A percentile compares a stretch with the other conserved stretches of the same genome.
Evolutionary conservation across 30 jellyfish, hydroid and myxozoan genomes (phyloP).

Genomic region (Phacellophora camtschatica): DNA sequence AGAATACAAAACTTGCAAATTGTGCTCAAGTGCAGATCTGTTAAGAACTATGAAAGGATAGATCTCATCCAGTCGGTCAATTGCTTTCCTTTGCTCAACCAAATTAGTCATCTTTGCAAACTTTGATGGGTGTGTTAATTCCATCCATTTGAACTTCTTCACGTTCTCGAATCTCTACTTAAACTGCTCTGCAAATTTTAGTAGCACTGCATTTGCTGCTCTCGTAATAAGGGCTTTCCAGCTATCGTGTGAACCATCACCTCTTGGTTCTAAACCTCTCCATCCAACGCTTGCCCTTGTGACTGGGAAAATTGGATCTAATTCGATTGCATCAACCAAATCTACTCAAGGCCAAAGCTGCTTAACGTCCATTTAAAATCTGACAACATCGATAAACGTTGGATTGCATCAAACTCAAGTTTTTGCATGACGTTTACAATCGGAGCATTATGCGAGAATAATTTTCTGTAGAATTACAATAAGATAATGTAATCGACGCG

Average conservation of each 20-base stretch:
- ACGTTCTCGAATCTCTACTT: background rate
- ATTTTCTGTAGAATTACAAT: slow-evolving; percentile 8
- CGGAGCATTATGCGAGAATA: slow-evolving; percentile 22
- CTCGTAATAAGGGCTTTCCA: background rate
- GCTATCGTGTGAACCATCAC: background rate
- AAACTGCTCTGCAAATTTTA: background rate
- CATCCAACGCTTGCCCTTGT: slow-evolving; percentile 29
- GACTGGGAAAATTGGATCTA: slow-evolving; percentile 30
- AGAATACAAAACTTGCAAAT: background rate
- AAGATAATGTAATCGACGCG: slow-evolving; percentile 12
- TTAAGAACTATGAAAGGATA: slow-evolving; percentile 44
- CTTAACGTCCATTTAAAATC: background rate
- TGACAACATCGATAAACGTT: background rate
- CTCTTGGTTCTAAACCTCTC: slow-evolving; percentile 12
- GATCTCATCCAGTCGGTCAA: background rate
- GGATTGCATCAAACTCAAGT: slow-evolving; percentile 16
- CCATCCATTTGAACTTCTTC: slow-evolving; percentile 37
- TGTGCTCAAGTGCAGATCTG: background rate
- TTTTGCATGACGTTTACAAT: slow-evolving; percentile 27
- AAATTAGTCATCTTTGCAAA: background rate
- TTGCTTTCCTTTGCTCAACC: too few relatives aligned
- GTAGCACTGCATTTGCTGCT: background rate
- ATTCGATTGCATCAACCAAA: slow-evolving; percentile 2
- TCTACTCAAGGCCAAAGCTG: background rate
- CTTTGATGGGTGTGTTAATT: background rate